Evolutionary conservation across 2,888 invertebrate genomes (phyloP), one percentile per base, ranked within the genome.

Genomic region (Phalera bucephala): DNA sequence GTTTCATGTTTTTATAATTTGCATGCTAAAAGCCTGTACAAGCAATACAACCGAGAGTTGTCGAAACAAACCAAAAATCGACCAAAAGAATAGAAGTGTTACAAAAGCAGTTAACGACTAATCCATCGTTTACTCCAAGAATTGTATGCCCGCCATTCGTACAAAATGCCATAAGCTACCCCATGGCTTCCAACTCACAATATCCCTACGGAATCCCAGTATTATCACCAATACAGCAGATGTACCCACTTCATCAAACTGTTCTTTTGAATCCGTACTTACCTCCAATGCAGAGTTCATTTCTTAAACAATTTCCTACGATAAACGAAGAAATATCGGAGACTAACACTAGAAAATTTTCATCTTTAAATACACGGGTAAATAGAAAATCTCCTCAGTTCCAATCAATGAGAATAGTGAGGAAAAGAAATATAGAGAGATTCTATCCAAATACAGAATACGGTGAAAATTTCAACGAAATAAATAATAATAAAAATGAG

Each of bases 21-120:
- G 45, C 45, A 45, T 45, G 45, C 29, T 65, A 52, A 61, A 91
- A 92, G 93, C 93, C 88, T 63, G 90, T 91, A 44, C 90, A 90
- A 82, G 88, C 87, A 25, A 90, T 90, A 47, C 90, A 90, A 52
- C 90, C 90, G 33, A 73, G 89, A 80, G 90, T 92, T 56, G 80
- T 91, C 53, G 80, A 86, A 32, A 80, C 80, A 31, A 83, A 75
- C 49, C 64, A 65, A 43, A 89, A 81, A 56, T 59, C 70, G 2
- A 52, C 67, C 0, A 87, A 86, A 71, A 75, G 79, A 30, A 81
- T 87, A 10, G 85, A 80, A 42, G 65, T 74, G 7, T 65, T 90
- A 40, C 87, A 90, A 68, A 88, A 82, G 47, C 90, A 90, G 59
- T 46, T 90, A 54, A 83, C 84, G 20, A 89, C 88, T 10, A 90